Evolutionary conservation across 2,888 invertebrate genomes (phyloP), one percentile per base, ranked within the genome.

Genomic region (Nomada hirtipes): DNA sequence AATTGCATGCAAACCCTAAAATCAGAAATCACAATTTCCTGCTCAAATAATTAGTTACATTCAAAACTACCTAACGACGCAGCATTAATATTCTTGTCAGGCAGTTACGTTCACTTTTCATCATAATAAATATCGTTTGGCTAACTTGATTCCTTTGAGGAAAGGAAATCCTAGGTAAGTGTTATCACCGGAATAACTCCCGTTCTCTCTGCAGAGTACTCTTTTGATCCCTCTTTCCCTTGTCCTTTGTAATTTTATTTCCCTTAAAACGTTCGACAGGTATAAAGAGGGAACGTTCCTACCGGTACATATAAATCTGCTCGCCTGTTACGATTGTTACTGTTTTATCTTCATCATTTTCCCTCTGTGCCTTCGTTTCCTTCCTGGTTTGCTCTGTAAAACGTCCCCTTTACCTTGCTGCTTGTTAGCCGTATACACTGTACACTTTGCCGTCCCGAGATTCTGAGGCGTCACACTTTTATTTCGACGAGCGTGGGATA

Each of bases 311-410:
- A 65, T 42, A 70, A 74, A 60, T 75, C 70, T 42, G 67, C 29
- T 20, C 26, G 72, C 70, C 70, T 79, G 74, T 79, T 79, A 76
- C 76, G 70, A 71, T 55, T 67, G 53, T 76, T 82, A 75, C 70
- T 68, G 67, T 71, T 74, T 68, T 67, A 59, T 79, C 55, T 74
- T 61, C 52, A n/a, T 70, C 67, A 72, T 61, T 63, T 63, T 69
- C 60, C 65, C 47, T 23, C 26, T 42, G 42, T 20, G 10, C 20
- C 59, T 64, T 44, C 47, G 50, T 50, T 52, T 13, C 13, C 67
- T 52, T 50, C 20, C 11, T 42, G 42, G 53, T 57, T 72, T 52
- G 36, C 42, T 55, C 42, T 63, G 55, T 20, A 67, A 63, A 68
- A 77, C 29, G 52, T 50, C 47, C 65, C 60, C 55, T 29, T 79